Base-by-base conservation (phyloP, 2,888 invertebrate species). In the Tipula confusa region DNA sequence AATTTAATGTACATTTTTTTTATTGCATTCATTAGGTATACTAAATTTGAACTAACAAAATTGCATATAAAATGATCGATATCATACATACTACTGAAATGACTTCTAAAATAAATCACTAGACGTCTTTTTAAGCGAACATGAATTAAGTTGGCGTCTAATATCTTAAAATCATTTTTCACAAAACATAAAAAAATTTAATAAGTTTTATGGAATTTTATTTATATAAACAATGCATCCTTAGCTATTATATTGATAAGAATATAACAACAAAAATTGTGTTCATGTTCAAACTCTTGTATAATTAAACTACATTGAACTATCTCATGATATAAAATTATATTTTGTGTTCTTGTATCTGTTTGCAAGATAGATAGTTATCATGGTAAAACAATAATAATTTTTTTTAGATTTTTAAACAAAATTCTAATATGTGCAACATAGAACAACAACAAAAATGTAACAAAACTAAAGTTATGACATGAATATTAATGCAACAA, bases 401-500 rank as follows among this genome's bases (percentile, higher is more conserved):
- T 64, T n/a, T 64, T 64, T 18, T 64, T 64, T 64, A 24, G n/a
- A n/a, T n/a, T 64, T 64, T 64, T 24, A 24, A 64, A 24, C 24
- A 64, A 24, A 64, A 64, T 64, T 64, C 64, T 64, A 64, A 64
- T 48, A 48, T 64, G 64, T 64, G 64, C 64, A 64, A 18, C 48
- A 48, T 33, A 33, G 33, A 33, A 18, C 15, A 48, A 48, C 3
- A 48, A 33, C 1, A 48, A 64, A 11, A 64, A 1, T 24, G 64
- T 24, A 64, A 64, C 64, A 24, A 64, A 24, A 64, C 64, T 5
- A 64, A 64, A 64, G 64, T 64, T 64, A 64, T 64, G 64, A 64
- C 64, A 64, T 64, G 64, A 64, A 64, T 64, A 64, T 64, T 64
- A 64, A 64, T 64, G 24, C 64, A 64, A 64, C 64, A 64, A 64